Base-by-base conservation (phyloP, 2,797 vertebrate species). In the Paramormyrops hopkinsi region DNA sequence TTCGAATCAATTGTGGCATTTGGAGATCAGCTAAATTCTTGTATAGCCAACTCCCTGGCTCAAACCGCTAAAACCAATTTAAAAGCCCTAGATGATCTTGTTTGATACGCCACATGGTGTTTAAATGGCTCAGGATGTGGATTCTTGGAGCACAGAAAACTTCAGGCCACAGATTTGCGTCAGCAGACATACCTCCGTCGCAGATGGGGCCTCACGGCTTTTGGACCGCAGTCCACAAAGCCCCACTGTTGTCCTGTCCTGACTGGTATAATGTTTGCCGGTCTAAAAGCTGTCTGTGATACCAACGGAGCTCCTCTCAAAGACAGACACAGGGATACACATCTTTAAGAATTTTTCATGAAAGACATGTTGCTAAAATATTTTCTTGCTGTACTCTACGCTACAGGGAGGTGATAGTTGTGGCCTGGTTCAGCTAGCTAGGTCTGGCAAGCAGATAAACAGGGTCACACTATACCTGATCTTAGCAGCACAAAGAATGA, bases 41-140 rank as follows among this genome's bases (percentile, higher is more conserved):
- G 73, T 44, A 44, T 79, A n/a, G 37, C 73, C 37, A 7, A 79
- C 73, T 41, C 37, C 33, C 33, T 44, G 37, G 11, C 73, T 79
- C 37, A n/a, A 79, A 79, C 14, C 0, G 33, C 37, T 79, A 44
- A 79, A 79, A 79, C 17, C 37, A 79, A 79, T 44, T 79, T 79
- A 79, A 79, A 79, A 41, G 14, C 33, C 33, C 14, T 19, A 44
- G 73, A 79, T 44, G 73, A 79, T 79, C 73, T 79, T 79, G 37
- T 79, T 79, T 79, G 37, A 79, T 44, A 79, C 37, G 73, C 73
- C 73, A 44, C 73, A 79, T 79, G 37, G 73, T 79, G 73, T 79
- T 79, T 79, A 79, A 44, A 79, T n/a, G 73, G 73, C 73, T 79
- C 73, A 79, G 73, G 73, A n/a, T 44, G 73, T 19, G 37, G 33